These are phyloP conservation scores for Meghimatium bilineatum DNA, from an alignment of 2,888 invertebrate genomes.

Conservation along the genomic window DNA sequence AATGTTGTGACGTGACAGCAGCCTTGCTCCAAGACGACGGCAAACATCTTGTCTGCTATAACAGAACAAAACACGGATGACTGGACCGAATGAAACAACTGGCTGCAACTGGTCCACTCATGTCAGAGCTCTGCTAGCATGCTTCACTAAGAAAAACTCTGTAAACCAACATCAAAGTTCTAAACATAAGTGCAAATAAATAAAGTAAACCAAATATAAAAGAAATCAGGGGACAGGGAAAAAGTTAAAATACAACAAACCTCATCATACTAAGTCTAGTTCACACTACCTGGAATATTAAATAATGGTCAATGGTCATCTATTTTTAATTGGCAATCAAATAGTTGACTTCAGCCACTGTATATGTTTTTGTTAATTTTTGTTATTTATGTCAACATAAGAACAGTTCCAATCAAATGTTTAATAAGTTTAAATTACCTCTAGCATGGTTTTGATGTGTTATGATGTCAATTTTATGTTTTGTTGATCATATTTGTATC, in stretches of 20 bases:
- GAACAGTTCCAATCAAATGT: too few species aligned
- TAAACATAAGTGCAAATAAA: conserved; percentile 19
- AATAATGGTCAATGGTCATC: too few species aligned
- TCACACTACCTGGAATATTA: too few species aligned
- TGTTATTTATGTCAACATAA: too few species aligned
- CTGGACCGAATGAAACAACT: conserved; percentile 20
- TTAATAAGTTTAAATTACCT: too few species aligned
- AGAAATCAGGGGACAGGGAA: neutral
- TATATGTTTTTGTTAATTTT: too few species aligned
- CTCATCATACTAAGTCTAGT: too few species aligned
- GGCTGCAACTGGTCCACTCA: conserved; percentile 35
- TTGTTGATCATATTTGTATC: too few species aligned
- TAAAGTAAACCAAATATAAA: neutral
- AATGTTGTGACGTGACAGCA: conserved; percentile 31
- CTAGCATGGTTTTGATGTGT: too few species aligned
- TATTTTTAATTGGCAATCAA: too few species aligned
- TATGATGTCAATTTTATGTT: too few species aligned
- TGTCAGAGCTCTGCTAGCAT: conserved; percentile 29
- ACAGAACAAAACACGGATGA: conserved; percentile 26
- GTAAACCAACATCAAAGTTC: conserved; percentile 31
- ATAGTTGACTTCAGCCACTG: too few species aligned
- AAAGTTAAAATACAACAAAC: neutral
- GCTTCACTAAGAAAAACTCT: conserved; percentile 25
- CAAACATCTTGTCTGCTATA: conserved; percentile 29
- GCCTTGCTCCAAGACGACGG: conserved; percentile 14